Base-by-base conservation (phyloP, 1,140 invertebrate species). In the Amphibalanus amphitrite region DNA sequence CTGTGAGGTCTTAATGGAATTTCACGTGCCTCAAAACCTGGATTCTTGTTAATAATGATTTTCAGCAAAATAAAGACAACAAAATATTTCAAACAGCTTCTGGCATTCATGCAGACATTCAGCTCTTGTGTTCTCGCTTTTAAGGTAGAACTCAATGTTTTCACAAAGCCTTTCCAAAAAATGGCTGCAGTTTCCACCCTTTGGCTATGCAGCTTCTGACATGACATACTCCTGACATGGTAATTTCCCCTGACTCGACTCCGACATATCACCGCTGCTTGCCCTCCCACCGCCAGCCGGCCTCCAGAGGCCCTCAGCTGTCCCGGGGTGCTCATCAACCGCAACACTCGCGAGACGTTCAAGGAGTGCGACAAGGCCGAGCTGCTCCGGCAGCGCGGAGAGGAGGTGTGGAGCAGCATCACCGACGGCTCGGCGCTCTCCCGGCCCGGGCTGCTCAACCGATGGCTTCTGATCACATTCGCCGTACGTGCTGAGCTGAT, bases 301-400 rank as follows among this genome's bases (percentile, higher is more conserved):
- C 74, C 29, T 29, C 28, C 38, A 26, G n/a, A 4, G 25, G 59
- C 26, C 23, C 29, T 71, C 67, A 67, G 65, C 28, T 72, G 47
- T 29, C 40, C 69, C 47, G 94, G 93, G 17, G 83, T 82, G 71
- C 81, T 95, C 69, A 82, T 91, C 69, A 93, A 93, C 78, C 92
- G 87, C 77, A 97, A 97, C 79, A 96, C 92, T 0, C 84, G 93
- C 33, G 92, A 97, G 78, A 84, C 87, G 59, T 97, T 95, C 78
- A 92, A 92, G 78, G 82, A 85, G 69, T 85, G 84, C 75, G 87
- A 95, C 80, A 94, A 95, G 79, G 85, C 86, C 70, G 77, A 83
- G 38, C 81, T 96, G 23, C 82, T 96, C 1, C 83, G 86, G 69
- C 77, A 80, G 29, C 79, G 86, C 76, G 91, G 90, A 25, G 79